A percentile compares a stretch with the other conserved stretches of the same genome.
Conservation (phyloP, 1,140 invertebrate genomes). For the Armadillidium nasatum region DNA sequence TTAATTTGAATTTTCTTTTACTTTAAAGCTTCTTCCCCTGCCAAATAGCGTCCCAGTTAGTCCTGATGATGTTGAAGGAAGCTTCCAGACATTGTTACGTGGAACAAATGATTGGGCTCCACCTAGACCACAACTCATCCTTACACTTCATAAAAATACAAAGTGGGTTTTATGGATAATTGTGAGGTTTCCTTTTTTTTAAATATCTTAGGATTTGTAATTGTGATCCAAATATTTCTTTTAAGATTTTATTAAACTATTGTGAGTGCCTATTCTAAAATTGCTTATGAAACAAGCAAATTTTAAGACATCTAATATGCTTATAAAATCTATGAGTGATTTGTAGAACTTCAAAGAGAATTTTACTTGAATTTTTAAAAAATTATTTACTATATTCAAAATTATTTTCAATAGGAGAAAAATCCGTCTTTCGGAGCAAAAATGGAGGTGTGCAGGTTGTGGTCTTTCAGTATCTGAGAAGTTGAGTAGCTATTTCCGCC, state of each 20-base stretch:
- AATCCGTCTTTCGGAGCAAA: constrained; percentile 66
- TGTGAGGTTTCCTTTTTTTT: background rate
- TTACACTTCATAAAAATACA: constrained; percentile 65
- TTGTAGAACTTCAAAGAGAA: no score
- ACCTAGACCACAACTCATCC: constrained; percentile 76
- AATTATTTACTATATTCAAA: no score
- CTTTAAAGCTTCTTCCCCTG: constrained; percentile 62
- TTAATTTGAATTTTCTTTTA: no score
- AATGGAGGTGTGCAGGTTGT: constrained; percentile 78
- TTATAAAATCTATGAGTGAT: no score
- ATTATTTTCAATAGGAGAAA: constrained; percentile 56
- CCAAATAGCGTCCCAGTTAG: constrained; percentile 65
- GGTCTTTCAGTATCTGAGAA: constrained; percentile 69
- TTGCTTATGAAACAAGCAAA: no score
- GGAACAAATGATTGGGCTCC: constrained; percentile 80
- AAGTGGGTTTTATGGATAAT: constrained; percentile 57
- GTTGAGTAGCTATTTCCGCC: constrained; percentile 67
- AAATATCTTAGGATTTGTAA: no score
- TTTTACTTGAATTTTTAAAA: no score
- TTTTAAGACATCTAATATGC: no score
- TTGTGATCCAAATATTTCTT: no score
- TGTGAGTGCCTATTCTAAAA: no score
- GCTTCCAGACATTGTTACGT: constrained; percentile 54
- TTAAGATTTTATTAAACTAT: no score
- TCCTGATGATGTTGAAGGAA: constrained; percentile 56